A percentile compares a stretch with the other conserved stretches of the same genome.
Evolutionary conservation across 2,113 vertebrate species (phyloP).

Genomic region (Glaucomys volans): DNA sequence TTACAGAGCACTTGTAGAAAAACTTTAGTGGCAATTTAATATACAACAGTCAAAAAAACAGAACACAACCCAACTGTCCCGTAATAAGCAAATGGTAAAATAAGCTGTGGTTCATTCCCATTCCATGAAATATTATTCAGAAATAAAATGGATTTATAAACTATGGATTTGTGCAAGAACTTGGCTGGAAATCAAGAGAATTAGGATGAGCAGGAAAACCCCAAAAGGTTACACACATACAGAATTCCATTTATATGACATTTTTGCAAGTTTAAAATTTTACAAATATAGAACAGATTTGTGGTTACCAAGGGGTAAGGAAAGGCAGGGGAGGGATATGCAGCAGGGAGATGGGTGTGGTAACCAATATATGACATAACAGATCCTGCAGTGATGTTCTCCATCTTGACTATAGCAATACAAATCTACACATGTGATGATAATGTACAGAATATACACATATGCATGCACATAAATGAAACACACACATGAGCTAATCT

Average conservation of each 20-base stretch:
- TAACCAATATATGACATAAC: not conserved
- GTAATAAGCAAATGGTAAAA: not conserved
- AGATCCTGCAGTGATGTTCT: not conserved
- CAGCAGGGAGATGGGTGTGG: not conserved
- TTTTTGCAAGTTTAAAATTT: conserved; percentile 32
- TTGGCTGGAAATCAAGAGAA: not conserved
- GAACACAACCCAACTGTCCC: not conserved
- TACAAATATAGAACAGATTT: not conserved
- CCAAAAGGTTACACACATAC: not conserved
- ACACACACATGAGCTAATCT: not conserved
- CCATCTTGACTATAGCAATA: not conserved
- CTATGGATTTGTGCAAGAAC: not conserved
- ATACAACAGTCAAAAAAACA: not conserved
- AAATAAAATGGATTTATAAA: not conserved
- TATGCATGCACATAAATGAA: not conserved
- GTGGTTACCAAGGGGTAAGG: not conserved
- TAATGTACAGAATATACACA: not conserved
- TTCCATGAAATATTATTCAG: not conserved
- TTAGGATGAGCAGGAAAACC: not conserved
- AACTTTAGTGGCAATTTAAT: not conserved
- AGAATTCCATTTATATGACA: not conserved
- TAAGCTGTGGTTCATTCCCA: not conserved
- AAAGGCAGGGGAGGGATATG: not conserved
- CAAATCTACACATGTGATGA: not conserved
- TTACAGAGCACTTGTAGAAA: not conserved